A percentile compares a stretch with the other conserved stretches of the same genome.
These are phyloP conservation scores for Biston stratarius DNA, from an alignment of 2,888 invertebrate genomes.

Conservation along the genomic window DNA sequence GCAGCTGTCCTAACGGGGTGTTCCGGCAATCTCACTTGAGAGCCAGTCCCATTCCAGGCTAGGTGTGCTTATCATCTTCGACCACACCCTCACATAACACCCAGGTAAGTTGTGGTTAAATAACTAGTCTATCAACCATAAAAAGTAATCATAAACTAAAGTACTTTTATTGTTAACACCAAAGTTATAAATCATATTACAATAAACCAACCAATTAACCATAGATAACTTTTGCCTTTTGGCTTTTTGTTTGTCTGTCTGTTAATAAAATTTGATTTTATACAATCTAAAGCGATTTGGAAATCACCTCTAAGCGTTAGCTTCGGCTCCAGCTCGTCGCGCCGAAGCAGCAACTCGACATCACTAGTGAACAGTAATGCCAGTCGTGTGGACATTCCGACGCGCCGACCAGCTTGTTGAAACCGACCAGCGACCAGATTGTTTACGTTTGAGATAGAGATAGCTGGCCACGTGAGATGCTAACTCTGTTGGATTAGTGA, in stretches of 20 bases:
- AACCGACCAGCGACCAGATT: constrained; percentile 77
- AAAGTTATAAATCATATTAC: too few species aligned
- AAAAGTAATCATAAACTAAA: too few species aligned
- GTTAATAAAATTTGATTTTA: background rate
- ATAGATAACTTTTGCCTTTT: background rate
- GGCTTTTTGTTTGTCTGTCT: too few species aligned
- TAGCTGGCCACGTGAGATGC: constrained; percentile 73
- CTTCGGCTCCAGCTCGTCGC: constrained; percentile 4
- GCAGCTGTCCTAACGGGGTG: too few species aligned
- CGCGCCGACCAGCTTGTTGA: constrained; percentile 66
- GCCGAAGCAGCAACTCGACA: background rate
- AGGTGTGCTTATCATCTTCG: too few species aligned
- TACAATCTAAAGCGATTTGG: background rate
- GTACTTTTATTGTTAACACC: too few species aligned
- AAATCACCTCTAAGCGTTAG: background rate
- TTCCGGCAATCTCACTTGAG: too few species aligned
- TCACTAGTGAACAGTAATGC: constrained; percentile 46
- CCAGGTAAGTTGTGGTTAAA: too few species aligned
- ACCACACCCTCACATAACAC: too few species aligned
- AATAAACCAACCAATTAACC: too few species aligned
- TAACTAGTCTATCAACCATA: too few species aligned
- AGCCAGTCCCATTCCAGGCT: too few species aligned
- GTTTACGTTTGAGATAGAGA: constrained; percentile 83
- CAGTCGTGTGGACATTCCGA: constrained; percentile 61
- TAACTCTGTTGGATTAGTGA: constrained; percentile 47